A percentile compares a stretch with the other conserved stretches of the same genome.
These are phyloP conservation scores for Eonycteris spelaea DNA, from an alignment of 2,113 vertebrate genomes.

Conservation along the genomic window DNA sequence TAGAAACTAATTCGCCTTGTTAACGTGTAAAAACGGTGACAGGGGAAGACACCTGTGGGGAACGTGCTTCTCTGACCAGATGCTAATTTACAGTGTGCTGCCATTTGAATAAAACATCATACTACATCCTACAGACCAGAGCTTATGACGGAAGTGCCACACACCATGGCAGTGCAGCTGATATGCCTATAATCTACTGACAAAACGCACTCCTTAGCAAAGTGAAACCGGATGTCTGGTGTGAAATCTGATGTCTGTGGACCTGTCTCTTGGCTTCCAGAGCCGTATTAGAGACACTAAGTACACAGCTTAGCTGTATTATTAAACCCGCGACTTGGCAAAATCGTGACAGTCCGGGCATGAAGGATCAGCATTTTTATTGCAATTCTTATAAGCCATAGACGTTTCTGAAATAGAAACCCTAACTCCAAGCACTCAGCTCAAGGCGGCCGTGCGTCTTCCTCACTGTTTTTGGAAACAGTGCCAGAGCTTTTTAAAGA, in stretches of 20 bases:
- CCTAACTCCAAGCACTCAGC: conserved; percentile 26
- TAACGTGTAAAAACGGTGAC: conserved; percentile 34
- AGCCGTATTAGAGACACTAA: conserved; percentile 48
- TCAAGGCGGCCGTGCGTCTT: neutral
- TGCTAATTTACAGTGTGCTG: neutral
- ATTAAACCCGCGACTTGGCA: conserved; percentile 50
- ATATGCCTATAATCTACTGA: conserved; percentile 42
- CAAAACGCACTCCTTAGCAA: conserved; percentile 34
- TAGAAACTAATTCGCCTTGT: neutral
- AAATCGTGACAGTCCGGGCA: conserved; percentile 62
- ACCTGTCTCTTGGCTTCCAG: conserved; percentile 36
- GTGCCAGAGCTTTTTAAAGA: conserved; percentile 35
- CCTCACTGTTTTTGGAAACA: conserved; percentile 12
- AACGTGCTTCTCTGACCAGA: conserved; percentile 38
- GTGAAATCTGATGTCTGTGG: conserved; percentile 58
- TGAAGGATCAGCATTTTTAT: conserved; percentile 55
- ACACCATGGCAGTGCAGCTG: neutral
- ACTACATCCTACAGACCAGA: conserved; percentile 27
- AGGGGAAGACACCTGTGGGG: conserved; percentile 1
- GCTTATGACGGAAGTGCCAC: conserved; percentile 43
- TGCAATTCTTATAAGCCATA: conserved; percentile 54
- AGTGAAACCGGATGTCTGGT: conserved; percentile 41
- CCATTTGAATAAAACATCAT: conserved; percentile 57
- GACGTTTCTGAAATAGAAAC: conserved; percentile 61
- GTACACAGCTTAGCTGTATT: conserved; percentile 49